Base-by-base conservation (phyloP, 2,888 invertebrate genomes). In the Pollenia angustigena region DNA sequence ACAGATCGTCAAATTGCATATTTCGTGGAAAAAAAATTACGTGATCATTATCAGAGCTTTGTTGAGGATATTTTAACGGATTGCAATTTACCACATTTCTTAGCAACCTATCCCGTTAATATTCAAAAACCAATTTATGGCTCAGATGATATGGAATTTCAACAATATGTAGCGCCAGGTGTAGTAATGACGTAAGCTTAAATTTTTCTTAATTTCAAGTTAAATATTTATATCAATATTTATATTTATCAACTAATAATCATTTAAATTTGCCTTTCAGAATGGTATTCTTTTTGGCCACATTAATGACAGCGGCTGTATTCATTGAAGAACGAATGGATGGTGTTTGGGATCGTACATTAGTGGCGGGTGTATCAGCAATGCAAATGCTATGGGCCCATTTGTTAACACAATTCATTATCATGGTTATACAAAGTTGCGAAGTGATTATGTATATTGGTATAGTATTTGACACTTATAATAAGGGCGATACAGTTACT, bases 291-390 rank as follows among this genome's bases (percentile, higher is more conserved):
- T 97, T 98, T 94, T 94, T 98, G 94, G 96, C 98, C 0, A 96
- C 97, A 0, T 95, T 97, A 56, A 95, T 97, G 91, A 97, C 98
- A 0, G 96, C 97, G 0, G 95, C 97, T 1, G 95, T 97, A 32
- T 96, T 98, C 91, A 96, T 97, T 87, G 94, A 96, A 0, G 97
- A 97, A 92, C 95, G 96, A 50, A 94, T 95, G 89, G 97, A 97
- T 92, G 97, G 98, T 6, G 95, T 98, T 87, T 96, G 98, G 96
- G 97, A 98, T 92, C 94, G 98, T 85, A 97, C 97, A 81, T 94
- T 97, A 0, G 97, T 98, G 8, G 97, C 98, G 87, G 98, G 98
- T 10, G 97, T 98, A 12, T 95, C 95, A 56, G 95, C 97, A 0
- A 92, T 95, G 52, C 97, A 98, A 94, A 96, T 98, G 92, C 94